These are phyloP conservation scores for Anolis apletophallus DNA, from an alignment of 2,797 vertebrate species.

Conservation along the genomic window DNA sequence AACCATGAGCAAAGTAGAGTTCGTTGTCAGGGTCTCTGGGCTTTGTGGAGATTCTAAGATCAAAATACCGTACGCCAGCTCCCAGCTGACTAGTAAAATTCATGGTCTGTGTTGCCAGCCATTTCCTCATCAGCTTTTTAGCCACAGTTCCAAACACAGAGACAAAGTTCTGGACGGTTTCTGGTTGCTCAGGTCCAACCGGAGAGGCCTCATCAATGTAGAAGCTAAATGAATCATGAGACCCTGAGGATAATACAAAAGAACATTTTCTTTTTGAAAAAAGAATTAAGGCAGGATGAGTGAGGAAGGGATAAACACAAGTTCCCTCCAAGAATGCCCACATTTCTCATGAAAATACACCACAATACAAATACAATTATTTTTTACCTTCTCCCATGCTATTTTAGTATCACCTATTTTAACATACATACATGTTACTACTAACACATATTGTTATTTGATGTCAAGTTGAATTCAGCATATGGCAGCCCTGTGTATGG, in stretches of 20 bases:
- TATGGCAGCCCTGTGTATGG: too few relatives aligned
- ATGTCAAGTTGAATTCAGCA: too few relatives aligned
- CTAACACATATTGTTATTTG: not conserved
- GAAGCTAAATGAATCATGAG: constrained; percentile 99
- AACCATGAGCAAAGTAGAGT: constrained; percentile 96
- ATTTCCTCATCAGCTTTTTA: constrained; percentile 98
- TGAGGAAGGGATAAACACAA: not conserved
- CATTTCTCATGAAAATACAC: constrained; percentile 20
- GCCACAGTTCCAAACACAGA: constrained; percentile 97
- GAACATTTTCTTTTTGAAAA: constrained; percentile 12
- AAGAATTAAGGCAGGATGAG: constrained; percentile 26
- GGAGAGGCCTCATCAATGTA: constrained; percentile 97
- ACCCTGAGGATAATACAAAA: constrained; percentile 83
- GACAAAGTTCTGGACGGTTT: constrained; percentile 98
- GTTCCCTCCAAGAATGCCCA: not conserved
- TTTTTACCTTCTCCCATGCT: not conserved
- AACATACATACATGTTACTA: not conserved
- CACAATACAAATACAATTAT: not conserved
- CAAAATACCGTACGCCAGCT: constrained; percentile 95
- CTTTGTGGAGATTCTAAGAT: constrained; percentile 98
- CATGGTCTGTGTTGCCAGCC: constrained; percentile 98
- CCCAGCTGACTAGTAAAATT: constrained; percentile 94
- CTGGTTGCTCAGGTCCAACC: constrained; percentile 95
- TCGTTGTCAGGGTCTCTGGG: constrained; percentile 97
- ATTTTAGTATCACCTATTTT: not conserved